Percentiles rank a stretch among this genome's conserved stretches.
Evolutionary conservation across 2,797 vertebrate genomes (phyloP).

Genomic region (Notolabrus celidotus): DNA sequence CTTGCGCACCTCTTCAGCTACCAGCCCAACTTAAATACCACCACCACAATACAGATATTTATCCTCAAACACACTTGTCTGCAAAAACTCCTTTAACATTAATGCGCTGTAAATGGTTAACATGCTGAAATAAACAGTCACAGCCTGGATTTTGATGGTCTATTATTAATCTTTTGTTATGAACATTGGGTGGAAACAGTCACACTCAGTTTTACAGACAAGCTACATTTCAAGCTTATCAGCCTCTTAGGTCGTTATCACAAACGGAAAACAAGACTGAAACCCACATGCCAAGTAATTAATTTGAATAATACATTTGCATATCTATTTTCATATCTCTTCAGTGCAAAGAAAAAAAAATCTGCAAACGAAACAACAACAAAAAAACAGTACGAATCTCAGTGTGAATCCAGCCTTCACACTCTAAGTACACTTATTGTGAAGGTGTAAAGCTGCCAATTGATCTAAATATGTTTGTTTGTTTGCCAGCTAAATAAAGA

Average conservation of each 20-base stretch:
- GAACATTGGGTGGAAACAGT: neutral
- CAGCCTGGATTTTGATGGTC: neutral
- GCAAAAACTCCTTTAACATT: neutral
- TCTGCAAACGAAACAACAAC: constrained; percentile 2
- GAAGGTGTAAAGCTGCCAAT: constrained; percentile 43
- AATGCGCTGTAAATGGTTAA: neutral
- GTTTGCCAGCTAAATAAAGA: constrained; percentile 64
- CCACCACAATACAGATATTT: neutral
- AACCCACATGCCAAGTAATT: neutral
- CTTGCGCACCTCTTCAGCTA: no score
- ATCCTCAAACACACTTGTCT: neutral
- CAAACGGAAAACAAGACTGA: constrained; percentile 5
- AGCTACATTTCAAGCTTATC: neutral
- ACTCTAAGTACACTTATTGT: constrained; percentile 9
- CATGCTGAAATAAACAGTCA: neutral
- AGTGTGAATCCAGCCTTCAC: constrained; percentile 29
- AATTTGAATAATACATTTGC: constrained; percentile 4
- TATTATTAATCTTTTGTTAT: neutral
- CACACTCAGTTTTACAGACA: neutral
- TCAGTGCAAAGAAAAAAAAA: neutral
- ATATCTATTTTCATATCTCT: constrained; percentile 14
- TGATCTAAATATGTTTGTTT: constrained; percentile 40
- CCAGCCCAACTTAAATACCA: no score
- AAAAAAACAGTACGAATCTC: constrained; percentile 2
- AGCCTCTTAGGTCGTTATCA: constrained; percentile 1